Conservation (phyloP, 2,113 vertebrate species). For the Coturnix japonica region DNA sequence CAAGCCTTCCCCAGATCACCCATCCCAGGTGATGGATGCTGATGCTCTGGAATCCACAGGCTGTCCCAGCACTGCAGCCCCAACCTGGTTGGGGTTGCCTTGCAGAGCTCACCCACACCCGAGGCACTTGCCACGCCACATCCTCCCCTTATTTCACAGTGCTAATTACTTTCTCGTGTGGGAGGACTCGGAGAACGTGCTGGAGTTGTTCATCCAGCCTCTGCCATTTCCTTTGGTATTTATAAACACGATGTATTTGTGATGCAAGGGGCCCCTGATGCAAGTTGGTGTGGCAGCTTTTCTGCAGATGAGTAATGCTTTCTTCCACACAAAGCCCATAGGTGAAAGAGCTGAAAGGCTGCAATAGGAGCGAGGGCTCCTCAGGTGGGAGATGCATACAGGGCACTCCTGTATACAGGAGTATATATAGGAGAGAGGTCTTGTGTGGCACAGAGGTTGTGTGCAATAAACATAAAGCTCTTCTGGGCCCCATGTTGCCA, state of each 20-base stretch:
- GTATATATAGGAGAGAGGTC: neutral
- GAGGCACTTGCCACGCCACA: neutral
- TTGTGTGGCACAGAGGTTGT: fast-evolving
- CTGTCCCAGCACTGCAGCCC: fast-evolving
- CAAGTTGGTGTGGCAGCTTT: neutral
- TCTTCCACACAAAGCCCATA: fast-evolving
- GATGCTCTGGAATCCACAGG: neutral
- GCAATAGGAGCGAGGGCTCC: neutral
- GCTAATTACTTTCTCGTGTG: conserved; percentile 37
- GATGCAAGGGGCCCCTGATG: neutral
- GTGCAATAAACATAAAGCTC: neutral
- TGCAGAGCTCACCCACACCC: conserved; percentile 3
- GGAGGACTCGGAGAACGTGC: conserved; percentile 48
- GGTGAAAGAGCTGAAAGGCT: neutral
- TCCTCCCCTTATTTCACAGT: conserved; percentile 11
- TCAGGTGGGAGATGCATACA: neutral
- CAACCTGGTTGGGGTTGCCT: fast-evolving
- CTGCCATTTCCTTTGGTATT: conserved; percentile 34
- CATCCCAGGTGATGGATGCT: fast-evolving
- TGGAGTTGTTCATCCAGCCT: conserved; percentile 50
- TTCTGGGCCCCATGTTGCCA: neutral
- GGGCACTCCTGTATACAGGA: too few species aligned
- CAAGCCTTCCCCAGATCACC: neutral
- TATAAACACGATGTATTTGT: conserved; percentile 17
- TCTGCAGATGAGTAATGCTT: conserved; percentile 21